phyloP scores from a whole-genome alignment of 2,888 invertebrate genomes.

The Chrysolina americana region DNA sequence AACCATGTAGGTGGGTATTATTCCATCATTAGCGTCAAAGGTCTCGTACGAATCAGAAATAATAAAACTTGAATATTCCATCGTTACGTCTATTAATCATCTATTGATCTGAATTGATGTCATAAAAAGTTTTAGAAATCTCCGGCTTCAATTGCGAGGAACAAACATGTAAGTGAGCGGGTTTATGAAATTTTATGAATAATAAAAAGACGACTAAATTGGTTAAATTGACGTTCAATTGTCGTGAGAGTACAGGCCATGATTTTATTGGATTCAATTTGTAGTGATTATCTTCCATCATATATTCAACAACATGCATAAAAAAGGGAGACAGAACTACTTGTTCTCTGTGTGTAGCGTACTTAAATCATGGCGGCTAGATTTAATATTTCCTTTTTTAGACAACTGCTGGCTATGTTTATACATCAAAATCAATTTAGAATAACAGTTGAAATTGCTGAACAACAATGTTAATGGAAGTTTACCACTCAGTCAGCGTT shows the following conservation, averaged over 20 bases:
- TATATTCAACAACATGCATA: constrained; percentile 52
- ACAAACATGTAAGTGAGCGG: constrained; percentile 52
- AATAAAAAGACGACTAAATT: constrained; percentile 69
- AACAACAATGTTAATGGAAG: constrained; percentile 51
- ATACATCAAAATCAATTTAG: constrained; percentile 56
- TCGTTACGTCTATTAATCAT: constrained; percentile 24
- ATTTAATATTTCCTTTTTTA: constrained; percentile 61
- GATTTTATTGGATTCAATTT: constrained; percentile 69
- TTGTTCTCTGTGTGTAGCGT: constrained; percentile 45
- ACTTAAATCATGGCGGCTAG: constrained; percentile 56
- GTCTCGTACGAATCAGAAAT: constrained; percentile 20
- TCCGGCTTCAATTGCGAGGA: constrained; percentile 45
- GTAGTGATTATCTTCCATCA: constrained; percentile 65
- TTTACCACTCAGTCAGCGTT: constrained; percentile 49
- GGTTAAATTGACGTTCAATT: constrained; percentile 70
- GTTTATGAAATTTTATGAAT: constrained; percentile 70
- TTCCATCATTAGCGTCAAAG: constrained; percentile 14
- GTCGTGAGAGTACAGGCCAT: constrained; percentile 67
- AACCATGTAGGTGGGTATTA: constrained; percentile 11
- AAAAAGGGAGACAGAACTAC: constrained; percentile 58
- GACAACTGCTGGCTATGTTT: constrained; percentile 54
- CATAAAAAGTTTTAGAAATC: constrained; percentile 23
- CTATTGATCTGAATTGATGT: constrained; percentile 31
- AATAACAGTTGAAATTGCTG: constrained; percentile 49
- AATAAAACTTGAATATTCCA: constrained; percentile 18